phyloP scores from a whole-genome alignment of 2,888 invertebrate species.

The Cosmopolites sordidus region DNA sequence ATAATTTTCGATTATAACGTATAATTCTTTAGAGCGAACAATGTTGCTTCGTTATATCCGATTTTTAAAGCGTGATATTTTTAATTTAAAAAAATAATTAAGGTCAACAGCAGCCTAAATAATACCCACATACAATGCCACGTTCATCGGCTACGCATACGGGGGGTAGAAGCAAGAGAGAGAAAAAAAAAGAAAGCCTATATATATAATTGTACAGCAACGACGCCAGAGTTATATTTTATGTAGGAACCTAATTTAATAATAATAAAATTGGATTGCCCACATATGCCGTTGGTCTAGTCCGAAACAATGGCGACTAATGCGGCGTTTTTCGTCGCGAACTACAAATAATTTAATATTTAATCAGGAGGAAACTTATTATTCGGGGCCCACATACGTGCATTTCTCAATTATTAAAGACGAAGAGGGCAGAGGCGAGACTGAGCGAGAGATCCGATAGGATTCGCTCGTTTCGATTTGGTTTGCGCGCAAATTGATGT shows the following conservation, averaged over 20 bases:
- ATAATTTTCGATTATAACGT: too few species aligned
- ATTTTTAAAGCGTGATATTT: too few species aligned
- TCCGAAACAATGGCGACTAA: not conserved
- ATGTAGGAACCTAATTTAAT: conserved; percentile 30
- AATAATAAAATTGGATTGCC: conserved; percentile 6
- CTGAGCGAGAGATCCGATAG: conserved; percentile 2
- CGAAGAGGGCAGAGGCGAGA: conserved; percentile 25
- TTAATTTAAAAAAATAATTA: too few species aligned
- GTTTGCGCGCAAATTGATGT: conserved; percentile 40
- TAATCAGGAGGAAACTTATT: conserved; percentile 25
- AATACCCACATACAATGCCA: too few species aligned
- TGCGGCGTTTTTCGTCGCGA: conserved; percentile 1
- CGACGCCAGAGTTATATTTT: conserved; percentile 33
- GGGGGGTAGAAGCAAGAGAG: too few species aligned
- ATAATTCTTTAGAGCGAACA: too few species aligned
- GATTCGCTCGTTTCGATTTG: conserved; percentile 34
- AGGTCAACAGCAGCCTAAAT: too few species aligned
- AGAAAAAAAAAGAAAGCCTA: too few species aligned
- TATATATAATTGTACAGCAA: too few species aligned
- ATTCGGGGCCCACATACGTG: conserved; percentile 19
- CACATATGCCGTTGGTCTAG: conserved; percentile 2
- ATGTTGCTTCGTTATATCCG: too few species aligned
- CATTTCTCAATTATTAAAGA: conserved; percentile 29
- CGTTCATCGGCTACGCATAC: too few species aligned
- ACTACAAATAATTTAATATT: conserved; percentile 19